Evolutionary conservation across 1,140 invertebrate genomes (phyloP).

Genomic region (Aleiodes sp.): DNA sequence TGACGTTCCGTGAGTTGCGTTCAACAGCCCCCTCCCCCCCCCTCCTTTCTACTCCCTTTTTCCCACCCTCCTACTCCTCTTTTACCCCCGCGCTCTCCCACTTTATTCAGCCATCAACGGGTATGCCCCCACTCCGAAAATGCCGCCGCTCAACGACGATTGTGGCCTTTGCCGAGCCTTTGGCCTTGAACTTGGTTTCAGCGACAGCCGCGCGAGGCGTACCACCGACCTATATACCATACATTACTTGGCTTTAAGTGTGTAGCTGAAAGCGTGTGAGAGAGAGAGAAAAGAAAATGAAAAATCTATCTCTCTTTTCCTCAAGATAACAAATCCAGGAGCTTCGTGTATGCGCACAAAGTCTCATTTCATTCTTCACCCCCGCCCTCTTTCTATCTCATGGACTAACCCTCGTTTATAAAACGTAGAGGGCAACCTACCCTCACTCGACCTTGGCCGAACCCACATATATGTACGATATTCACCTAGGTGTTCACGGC

Average conservation of each 20-base stretch:
- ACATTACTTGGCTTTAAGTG: slow-evolving; percentile 24
- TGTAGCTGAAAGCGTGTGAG: slow-evolving; percentile 17
- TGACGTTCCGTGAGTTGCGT: slow-evolving; percentile 68
- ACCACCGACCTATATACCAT: slow-evolving; percentile 59
- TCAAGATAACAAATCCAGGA: not conserved
- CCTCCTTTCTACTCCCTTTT: slow-evolving; percentile 27
- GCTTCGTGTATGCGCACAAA: not conserved
- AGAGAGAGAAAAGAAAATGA: slow-evolving; percentile 14
- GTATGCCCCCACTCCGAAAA: slow-evolving; percentile 47
- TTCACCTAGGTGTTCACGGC: not conserved
- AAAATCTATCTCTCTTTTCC: not conserved
- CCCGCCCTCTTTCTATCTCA: not conserved
- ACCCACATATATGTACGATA: not conserved
- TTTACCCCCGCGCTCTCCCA: slow-evolving; percentile 54
- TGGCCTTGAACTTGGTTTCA: slow-evolving; percentile 78
- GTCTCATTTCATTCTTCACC: not conserved
- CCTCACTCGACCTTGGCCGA: slow-evolving; percentile 48
- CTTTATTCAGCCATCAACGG: slow-evolving; percentile 63
- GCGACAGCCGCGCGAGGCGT: slow-evolving; percentile 64
- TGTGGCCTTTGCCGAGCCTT: slow-evolving; percentile 67
- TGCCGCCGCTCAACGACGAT: slow-evolving; percentile 45
- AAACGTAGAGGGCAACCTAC: slow-evolving; percentile 47
- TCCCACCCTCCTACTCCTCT: slow-evolving; percentile 49
- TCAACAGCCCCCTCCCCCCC: slow-evolving; percentile 61
- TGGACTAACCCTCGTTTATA: slow-evolving; percentile 45